Conservation (phyloP, 2,888 invertebrate species). For the Eristalis arbustorum region DNA sequence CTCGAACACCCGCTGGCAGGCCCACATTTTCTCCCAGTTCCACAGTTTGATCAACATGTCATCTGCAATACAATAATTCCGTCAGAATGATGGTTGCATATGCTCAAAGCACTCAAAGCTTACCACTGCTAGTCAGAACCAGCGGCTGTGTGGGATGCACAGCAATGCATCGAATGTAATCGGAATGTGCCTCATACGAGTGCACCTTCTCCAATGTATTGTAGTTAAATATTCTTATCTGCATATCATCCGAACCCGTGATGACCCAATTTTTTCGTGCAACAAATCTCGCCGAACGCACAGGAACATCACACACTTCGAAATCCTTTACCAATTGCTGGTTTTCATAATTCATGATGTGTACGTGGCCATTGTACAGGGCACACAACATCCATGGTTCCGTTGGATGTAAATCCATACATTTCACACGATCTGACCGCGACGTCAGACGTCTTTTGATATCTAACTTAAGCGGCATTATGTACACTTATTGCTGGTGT, state of each 20-base stretch:
- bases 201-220: constrained; percentile 98
- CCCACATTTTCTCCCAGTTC: constrained; percentile 99
- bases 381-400: constrained; percentile 99
- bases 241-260: constrained; percentile 98
- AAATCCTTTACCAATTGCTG: constrained; percentile 94
- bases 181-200: constrained; percentile 98
- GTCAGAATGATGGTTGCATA: neutral
- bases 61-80: constrained; percentile 83
- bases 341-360: constrained; percentile 99
- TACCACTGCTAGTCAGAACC: constrained; percentile 97
- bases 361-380: constrained; percentile 98
- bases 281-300: constrained; percentile 97
- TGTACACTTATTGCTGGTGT: constrained; percentile 76
- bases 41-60: constrained; percentile 99
- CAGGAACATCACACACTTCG: constrained; percentile 97
- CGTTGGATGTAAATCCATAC: constrained; percentile 97
- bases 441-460: constrained; percentile 99
- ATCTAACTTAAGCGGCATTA: constrained; percentile 94
- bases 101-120: constrained; percentile 75
- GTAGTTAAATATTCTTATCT: constrained; percentile 98
- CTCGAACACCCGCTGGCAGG: constrained; percentile 98
- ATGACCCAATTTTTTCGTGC: constrained; percentile 99
- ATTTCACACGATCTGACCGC: constrained; percentile 98
- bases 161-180: constrained; percentile 97
- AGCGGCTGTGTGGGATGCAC: constrained; percentile 99